Conservation (phyloP, 2,888 invertebrate genomes). For the Apotomis turbidana region DNA sequence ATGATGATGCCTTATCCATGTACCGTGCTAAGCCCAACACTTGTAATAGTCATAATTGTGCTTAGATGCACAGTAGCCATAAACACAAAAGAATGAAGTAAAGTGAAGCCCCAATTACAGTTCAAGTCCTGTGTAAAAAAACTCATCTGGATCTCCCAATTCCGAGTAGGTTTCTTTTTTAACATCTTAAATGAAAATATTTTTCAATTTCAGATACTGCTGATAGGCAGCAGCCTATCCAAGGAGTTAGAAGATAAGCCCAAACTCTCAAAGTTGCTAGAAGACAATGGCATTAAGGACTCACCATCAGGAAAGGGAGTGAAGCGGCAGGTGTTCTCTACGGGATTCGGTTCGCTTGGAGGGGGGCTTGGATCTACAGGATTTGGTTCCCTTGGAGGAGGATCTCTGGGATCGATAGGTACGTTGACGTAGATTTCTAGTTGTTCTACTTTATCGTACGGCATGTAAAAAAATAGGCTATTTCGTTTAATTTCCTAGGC, state of each 20-base stretch:
- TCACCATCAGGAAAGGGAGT: slow-evolving; percentile 62
- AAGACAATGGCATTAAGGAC: slow-evolving; percentile 70
- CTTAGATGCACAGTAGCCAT: too few species aligned
- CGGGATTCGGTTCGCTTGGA: slow-evolving; percentile 45
- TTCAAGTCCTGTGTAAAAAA: too few species aligned
- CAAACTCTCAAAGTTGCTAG: slow-evolving; percentile 67
- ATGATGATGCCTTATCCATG: too few species aligned
- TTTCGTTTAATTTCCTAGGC: too few species aligned
- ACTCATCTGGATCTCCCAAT: too few species aligned
- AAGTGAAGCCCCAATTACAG: too few species aligned
- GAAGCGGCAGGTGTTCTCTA: slow-evolving; percentile 65
- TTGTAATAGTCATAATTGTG: too few species aligned
- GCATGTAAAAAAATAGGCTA: too few species aligned
- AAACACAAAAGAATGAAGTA: too few species aligned
- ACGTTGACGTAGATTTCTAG: not conserved
- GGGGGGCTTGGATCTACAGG: not conserved
- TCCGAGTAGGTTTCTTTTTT: too few species aligned
- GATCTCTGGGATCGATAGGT: slow-evolving; percentile 1
- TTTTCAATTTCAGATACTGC: slow-evolving; percentile 67
- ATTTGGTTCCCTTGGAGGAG: slow-evolving; percentile 32
- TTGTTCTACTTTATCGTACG: too few species aligned
- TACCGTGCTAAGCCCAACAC: too few species aligned
- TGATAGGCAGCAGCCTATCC: slow-evolving; percentile 67
- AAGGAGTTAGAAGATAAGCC: slow-evolving; percentile 64
- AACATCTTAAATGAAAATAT: not conserved